Evolutionary conservation across 2,113 vertebrate genomes (phyloP), one percentile per base, ranked within the genome.

Genomic region (Siphamia tubifer): DNA sequence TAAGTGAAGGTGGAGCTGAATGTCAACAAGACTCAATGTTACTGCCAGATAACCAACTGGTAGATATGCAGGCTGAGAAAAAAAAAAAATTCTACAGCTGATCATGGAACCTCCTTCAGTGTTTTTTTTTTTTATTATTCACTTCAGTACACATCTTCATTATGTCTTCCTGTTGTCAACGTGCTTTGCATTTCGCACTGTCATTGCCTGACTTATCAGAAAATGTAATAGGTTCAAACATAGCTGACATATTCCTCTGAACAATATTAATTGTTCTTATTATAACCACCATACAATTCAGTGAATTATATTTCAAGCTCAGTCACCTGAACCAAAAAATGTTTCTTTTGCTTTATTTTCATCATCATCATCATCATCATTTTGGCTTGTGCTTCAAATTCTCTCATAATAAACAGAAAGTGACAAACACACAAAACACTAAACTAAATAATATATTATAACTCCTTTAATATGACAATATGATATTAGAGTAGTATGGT

Each of bases 1-100:
- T 19, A 17, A 35, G 24, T 15, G 28, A 53, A 32, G 64, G 71
- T 40, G 61, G 54, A 36, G 51, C 42, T 42, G 19, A 16, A 19
- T 66, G 70, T 74, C 65, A 61, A 4, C 13, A 24, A 24, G 11
- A 21, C 45, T 65, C 40, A 17, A n/a, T 28, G 12, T 65, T 36
- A 51, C 2, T 23, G 31, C 8, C 31, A 30, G 34, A 39, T 16
- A 40, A 40, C 35, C 55, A 32, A 61, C 31, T 11, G 21, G 8
- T 31, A 52, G 25, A 48, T 24, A 30, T 49, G n/a, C 3, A 17
- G 31, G 19, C 10, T 6, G 60, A 23, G 32, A 47, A 72, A 3
- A 3, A 47, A 17, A 47, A 72, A 3, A 3, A 47, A 17, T 10
- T 8, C 5, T 12, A 19, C 15, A 35, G 16, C 20, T 63, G 44